A percentile compares a stretch with the other conserved stretches of the same genome.
Evolutionary conservation across 2,113 vertebrate species (phyloP).

Genomic region (Butorides virescens): DNA sequence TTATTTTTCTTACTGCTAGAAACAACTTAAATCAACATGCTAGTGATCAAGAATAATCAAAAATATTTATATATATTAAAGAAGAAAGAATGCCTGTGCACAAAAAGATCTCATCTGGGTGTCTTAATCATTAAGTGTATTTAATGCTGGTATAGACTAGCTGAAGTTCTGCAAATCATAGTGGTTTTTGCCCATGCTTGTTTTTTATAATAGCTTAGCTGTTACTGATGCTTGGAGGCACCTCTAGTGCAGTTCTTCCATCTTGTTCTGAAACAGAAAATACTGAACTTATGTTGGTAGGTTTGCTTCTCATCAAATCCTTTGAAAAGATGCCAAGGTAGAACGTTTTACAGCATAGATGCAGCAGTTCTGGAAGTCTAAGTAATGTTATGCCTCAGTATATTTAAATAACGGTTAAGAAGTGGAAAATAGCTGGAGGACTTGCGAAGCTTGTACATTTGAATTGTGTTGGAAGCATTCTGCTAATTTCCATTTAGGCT

Average conservation of each 20-base stretch:
- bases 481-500: background rate
- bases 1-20: background rate
- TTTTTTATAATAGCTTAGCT: background rate
- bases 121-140: background rate
- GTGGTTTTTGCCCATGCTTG: background rate
- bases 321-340: background rate
- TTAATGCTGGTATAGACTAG: background rate
- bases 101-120: background rate
- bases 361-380: background rate
- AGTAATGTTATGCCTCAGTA: background rate
- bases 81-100: too few relatives aligned
- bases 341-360: background rate
- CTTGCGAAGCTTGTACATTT: background rate
- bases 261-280: background rate
- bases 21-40: background rate
- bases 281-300: background rate
- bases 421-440: constrained; percentile 7
- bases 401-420: background rate
- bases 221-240: background rate
- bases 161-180: background rate
- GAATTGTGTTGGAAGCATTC: background rate
- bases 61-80: background rate
- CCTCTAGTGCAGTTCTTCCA: background rate
- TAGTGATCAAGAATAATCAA: background rate
- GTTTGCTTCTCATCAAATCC: background rate